Base-by-base conservation (phyloP, 2,113 vertebrate genomes). In the Promerops cafer region DNA sequence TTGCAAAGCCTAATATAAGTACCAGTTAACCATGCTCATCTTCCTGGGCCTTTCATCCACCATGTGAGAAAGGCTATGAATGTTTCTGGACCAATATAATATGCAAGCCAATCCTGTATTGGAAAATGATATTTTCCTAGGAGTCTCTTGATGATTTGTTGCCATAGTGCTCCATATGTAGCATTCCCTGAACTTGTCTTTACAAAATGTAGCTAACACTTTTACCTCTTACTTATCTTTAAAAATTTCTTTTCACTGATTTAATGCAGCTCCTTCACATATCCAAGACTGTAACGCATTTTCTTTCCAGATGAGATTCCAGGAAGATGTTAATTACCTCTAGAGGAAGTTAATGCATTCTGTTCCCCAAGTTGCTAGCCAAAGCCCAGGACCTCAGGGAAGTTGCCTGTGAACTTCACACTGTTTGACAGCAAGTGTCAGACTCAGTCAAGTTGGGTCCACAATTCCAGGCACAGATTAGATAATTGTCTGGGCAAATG, bases 401-500 rank as follows among this genome's bases (percentile, higher is more conserved):
- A 90, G 77, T 40, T 40, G 42, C 6, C 35, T 16, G n/a, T 80
- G 82, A 84, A 76, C 83, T 91, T 95, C 65, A 85, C 39, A 31
- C 47, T 66, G 16, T 45, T 76, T 85, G 93, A 94, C 84, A 92
- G 69, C 16, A 66, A 78, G 63, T 79, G 74, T 82, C 82, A 85
- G 68, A 60, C 56, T 49, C 47, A 86, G 75, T 52, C 87, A 96
- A 95, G 53, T n/a, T 86, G 20, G n/a, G 89, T 91, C 42, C 81
- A 79, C 65, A 90, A 66, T 96, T 96, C 79, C 49, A 95, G 57
- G 65, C 85, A 92, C 47, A 90, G 77, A 89, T 91, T 83, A 95
- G 85, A 93, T 96, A 94, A 92, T 65, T 83, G 76, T 92, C 76
- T 83, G 85, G 82, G 61, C 77, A 95, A 96, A 97, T 94, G 94